A percentile compares a stretch with the other conserved stretches of the same genome.
Evolutionary conservation across 1,140 invertebrate genomes (phyloP).

Genomic region (Aphelinus atriplicis): DNA sequence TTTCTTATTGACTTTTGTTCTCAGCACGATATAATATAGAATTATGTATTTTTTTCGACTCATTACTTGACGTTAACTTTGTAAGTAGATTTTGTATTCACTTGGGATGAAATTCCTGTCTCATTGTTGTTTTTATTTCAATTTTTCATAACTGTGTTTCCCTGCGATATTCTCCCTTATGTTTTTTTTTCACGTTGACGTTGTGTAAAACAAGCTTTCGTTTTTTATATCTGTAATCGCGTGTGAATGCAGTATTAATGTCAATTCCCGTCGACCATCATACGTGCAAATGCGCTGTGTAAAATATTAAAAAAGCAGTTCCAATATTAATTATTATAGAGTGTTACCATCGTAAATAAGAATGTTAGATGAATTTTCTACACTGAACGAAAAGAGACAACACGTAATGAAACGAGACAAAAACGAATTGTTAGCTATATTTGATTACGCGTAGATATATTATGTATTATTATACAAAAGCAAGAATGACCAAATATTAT

Average conservation of each 20-base stretch:
- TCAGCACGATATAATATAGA: constrained; percentile 7
- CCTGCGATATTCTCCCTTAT: constrained; percentile 1
- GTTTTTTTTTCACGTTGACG: constrained; percentile 13
- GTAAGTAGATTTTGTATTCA: constrained; percentile 37
- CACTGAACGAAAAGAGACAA: not conserved
- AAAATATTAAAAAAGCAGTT: constrained; percentile 26
- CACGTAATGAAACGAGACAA: constrained; percentile 27
- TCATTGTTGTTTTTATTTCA: constrained; percentile 19
- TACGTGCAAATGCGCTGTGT: constrained; percentile 3
- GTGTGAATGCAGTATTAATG: constrained; percentile 57
- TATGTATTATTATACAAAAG: constrained; percentile 36
- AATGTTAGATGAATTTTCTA: constrained; percentile 7
- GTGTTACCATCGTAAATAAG: constrained; percentile 48
- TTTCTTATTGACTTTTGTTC: constrained; percentile 18
- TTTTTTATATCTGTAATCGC: constrained; percentile 18
- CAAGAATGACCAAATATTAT: constrained; percentile 65
- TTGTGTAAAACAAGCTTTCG: constrained; percentile 22
- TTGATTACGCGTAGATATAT: constrained; percentile 29
- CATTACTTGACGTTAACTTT: constrained; percentile 8
- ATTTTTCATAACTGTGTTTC: not conserved
- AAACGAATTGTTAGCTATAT: constrained; percentile 36
- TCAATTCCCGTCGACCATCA: constrained; percentile 31
- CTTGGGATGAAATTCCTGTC: constrained; percentile 26
- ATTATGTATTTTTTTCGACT: constrained; percentile 13
- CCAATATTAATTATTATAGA: constrained; percentile 39